Percentiles rank a stretch among this genome's conserved stretches.
Evolutionary conservation across 2,888 invertebrate genomes (phyloP).

Genomic region (Chaitophorus viminalis): DNA sequence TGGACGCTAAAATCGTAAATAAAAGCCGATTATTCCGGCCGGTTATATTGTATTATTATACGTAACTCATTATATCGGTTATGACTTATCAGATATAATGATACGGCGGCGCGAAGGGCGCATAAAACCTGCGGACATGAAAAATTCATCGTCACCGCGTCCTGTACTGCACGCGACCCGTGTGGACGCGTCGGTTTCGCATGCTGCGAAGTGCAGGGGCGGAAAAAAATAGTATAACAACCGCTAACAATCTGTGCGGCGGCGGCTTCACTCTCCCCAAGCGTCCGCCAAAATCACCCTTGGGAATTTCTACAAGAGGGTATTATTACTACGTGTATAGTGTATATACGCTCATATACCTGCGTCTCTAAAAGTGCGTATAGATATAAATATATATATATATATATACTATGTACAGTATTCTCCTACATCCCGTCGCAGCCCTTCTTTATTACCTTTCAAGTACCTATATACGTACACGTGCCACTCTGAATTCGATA

Average conservation of each 20-base stretch:
- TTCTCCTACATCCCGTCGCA: not conserved
- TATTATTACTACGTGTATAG: not conserved
- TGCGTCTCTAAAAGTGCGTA: not conserved
- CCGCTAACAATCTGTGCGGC: conserved; percentile 49
- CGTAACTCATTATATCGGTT: conserved; percentile 10
- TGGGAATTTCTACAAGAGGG: conserved; percentile 37
- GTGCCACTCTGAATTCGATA: conserved; percentile 32
- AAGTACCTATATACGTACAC: not conserved
- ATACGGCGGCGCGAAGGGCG: not conserved
- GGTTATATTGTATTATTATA: not conserved
- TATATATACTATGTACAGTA: not conserved
- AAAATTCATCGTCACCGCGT: conserved; percentile 39
- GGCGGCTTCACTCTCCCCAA: not conserved
- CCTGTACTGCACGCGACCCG: too few species aligned
- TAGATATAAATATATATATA: too few species aligned
- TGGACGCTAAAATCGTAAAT: not conserved
- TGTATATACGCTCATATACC: not conserved
- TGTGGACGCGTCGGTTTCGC: not conserved
- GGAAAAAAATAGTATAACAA: conserved; percentile 29
- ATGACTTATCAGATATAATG: conserved; percentile 15
- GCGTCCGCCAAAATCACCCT: conserved; percentile 46
- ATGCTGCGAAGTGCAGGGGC: not conserved
- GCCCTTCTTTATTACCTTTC: conserved; percentile 45
- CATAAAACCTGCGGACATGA: conserved; percentile 18
- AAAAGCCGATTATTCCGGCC: not conserved